phyloP scores from a whole-genome alignment of 2,797 vertebrate genomes.

The Cryptoblepharus egeriae region DNA sequence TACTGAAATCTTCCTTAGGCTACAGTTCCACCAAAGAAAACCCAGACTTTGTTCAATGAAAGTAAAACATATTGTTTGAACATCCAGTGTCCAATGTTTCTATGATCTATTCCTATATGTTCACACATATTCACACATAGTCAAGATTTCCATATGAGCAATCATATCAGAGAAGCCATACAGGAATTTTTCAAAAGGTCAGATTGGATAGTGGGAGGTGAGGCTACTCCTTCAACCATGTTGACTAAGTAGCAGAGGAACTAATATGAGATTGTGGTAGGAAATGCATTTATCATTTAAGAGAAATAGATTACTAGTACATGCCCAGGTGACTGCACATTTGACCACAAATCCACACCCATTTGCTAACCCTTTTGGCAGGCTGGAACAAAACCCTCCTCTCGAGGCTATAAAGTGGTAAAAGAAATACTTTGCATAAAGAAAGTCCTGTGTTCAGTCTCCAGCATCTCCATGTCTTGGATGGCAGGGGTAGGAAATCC shows the following conservation, averaged over 20 bases:
- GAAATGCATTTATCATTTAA: background rate
- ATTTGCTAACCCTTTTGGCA: too few species aligned
- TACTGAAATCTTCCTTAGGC: slow-evolving; percentile 38
- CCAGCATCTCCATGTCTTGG: too few species aligned
- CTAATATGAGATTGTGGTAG: background rate
- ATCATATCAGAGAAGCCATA: background rate
- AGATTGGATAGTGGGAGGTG: background rate
- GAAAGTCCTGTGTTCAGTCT: too few species aligned
- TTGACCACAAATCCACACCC: background rate
- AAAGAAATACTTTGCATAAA: too few species aligned
- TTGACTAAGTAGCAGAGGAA: background rate
- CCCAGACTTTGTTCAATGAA: background rate
- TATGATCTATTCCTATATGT: background rate
- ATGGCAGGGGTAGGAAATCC: too few species aligned
- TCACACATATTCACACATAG: background rate
- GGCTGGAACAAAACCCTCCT: too few species aligned
- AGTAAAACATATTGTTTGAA: slow-evolving; percentile 30
- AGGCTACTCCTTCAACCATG: too few species aligned
- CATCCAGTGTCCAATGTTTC: background rate
- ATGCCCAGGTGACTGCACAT: background rate
- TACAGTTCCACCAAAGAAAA: slow-evolving; percentile 30
- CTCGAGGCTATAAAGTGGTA: too few species aligned
- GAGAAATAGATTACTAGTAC: background rate
- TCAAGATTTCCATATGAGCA: background rate
- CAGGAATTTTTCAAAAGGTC: background rate